These are phyloP conservation scores for Sebastes nivosus DNA, from an alignment of 2,797 vertebrate species.

Conservation along the genomic window DNA sequence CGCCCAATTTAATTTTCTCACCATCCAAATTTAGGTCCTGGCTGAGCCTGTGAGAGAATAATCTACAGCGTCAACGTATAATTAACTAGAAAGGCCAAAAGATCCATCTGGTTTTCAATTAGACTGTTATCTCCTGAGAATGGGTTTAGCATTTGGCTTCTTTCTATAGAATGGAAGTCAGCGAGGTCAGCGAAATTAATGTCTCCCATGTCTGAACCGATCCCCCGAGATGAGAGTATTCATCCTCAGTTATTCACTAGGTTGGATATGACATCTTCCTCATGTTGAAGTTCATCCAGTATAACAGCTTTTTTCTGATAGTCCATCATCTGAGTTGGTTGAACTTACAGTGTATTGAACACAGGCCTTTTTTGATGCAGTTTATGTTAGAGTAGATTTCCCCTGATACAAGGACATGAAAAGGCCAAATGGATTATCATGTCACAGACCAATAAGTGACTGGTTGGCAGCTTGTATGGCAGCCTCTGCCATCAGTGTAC, in stretches of 20 bases:
- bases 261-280: constrained; percentile 32
- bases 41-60: constrained; percentile 35
- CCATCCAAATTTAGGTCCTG: constrained; percentile 14
- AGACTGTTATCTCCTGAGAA: constrained; percentile 55
- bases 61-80: constrained; percentile 52
- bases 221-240: constrained; percentile 10
- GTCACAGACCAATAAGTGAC: no score
- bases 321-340: neutral
- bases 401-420: neutral
- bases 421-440: no score
- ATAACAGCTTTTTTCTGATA: neutral
- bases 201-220: constrained; percentile 50
- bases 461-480: no score
- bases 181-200: constrained; percentile 49
- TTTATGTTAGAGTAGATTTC: neutral
- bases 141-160: constrained; percentile 26
- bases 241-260: constrained; percentile 10
- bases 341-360: neutral
- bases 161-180: constrained; percentile 41
- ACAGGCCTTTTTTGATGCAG: neutral
- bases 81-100: constrained; percentile 67
- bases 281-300: neutral
- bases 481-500: no score
- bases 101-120: constrained; percentile 65
- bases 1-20: constrained; percentile 37